Evolutionary conservation across 2,888 invertebrate species (phyloP).

Genomic region (Phragmatobia fuliginosa): DNA sequence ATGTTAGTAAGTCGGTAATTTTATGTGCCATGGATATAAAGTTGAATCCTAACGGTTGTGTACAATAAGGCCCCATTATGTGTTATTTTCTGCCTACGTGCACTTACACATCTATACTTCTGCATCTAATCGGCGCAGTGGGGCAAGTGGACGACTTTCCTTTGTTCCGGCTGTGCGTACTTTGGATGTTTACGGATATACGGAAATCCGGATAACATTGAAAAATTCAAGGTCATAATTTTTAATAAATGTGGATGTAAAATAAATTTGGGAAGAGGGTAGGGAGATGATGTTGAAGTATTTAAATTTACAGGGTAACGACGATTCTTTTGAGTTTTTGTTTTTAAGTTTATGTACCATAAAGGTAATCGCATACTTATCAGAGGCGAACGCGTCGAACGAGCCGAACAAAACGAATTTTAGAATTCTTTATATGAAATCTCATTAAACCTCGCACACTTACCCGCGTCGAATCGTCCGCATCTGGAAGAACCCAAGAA

Average conservation of each 20-base stretch:
- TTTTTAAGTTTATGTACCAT: too few species aligned
- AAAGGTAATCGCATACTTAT: too few species aligned
- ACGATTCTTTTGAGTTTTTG: too few species aligned
- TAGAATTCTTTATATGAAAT: too few species aligned
- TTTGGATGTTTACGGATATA: neutral
- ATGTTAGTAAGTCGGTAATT: slow-evolving; percentile 26
- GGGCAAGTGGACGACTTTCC: slow-evolving; percentile 42
- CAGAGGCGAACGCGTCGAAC: too few species aligned
- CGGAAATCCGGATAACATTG: neutral
- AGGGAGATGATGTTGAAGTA: neutral
- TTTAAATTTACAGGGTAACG: too few species aligned
- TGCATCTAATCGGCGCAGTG: slow-evolving; percentile 60
- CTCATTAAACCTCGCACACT: too few species aligned
- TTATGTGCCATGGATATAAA: slow-evolving; percentile 22
- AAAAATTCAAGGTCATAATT: neutral
- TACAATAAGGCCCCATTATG: slow-evolving; percentile 52
- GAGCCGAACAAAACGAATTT: too few species aligned
- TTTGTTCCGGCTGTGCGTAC: slow-evolving; percentile 7
- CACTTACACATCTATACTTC: slow-evolving; percentile 59
- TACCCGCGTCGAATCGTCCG: too few species aligned
- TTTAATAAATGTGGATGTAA: too few species aligned
- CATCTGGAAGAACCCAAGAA: too few species aligned
- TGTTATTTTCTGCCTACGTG: slow-evolving; percentile 68
- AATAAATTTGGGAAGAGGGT: too few species aligned
- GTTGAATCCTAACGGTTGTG: slow-evolving; percentile 44